Evolutionary conservation across 2,113 vertebrate genomes (phyloP).

Genomic region (Pavo muticus): DNA sequence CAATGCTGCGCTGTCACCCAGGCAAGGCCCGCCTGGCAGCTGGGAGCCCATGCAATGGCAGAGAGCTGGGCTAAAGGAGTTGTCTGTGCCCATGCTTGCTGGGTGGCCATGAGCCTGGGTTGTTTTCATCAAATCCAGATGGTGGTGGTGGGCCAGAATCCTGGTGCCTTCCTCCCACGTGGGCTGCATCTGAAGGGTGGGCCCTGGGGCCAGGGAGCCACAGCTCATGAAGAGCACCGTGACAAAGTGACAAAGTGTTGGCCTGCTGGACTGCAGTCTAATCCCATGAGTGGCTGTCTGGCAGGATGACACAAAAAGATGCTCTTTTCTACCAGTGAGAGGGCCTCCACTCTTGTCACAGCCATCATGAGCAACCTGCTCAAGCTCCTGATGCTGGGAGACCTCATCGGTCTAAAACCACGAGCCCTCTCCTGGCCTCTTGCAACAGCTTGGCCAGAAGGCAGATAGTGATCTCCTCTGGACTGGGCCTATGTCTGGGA

Average conservation of each 20-base stretch:
- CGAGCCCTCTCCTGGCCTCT: not conserved
- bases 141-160: not conserved
- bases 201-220: not conserved
- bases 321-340: not conserved
- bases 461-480: not conserved
- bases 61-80: not conserved
- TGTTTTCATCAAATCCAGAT: constrained; percentile 43
- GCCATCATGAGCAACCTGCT: not conserved
- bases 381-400: not conserved
- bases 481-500: not conserved
- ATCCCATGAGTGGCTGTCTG: not conserved
- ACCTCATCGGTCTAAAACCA: not conserved
- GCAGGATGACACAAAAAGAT: not conserved
- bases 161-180: not conserved
- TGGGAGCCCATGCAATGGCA: fast-evolving
- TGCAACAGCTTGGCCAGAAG: not conserved
- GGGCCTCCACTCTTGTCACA: not conserved
- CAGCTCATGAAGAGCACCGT: not conserved
- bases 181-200: not conserved
- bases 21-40: fast-evolving
- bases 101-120: not conserved
- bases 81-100: fast-evolving
- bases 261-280: not conserved
- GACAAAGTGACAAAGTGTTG: not conserved
- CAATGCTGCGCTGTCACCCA: not conserved